These are phyloP conservation scores for Leuciscus idus DNA, from an alignment of 2,113 vertebrate species.

Conservation along the genomic window DNA sequence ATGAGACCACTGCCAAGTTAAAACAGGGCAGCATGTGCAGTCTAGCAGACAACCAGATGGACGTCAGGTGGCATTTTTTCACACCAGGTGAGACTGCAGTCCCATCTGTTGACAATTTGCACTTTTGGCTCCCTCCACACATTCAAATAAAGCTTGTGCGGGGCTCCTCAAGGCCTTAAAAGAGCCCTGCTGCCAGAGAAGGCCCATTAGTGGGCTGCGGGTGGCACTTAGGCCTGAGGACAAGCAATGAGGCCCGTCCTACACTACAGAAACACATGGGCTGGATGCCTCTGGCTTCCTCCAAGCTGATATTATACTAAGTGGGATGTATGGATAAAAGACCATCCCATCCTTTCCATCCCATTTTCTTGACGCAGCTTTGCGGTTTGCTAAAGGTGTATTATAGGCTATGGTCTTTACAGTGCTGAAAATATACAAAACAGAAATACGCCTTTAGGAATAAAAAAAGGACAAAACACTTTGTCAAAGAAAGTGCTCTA, in stretches of 20 bases:
- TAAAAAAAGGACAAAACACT: neutral
- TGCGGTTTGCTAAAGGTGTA: neutral
- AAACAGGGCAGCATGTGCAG: slow-evolving; percentile 32
- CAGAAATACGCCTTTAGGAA: neutral
- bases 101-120: slow-evolving; percentile 59
- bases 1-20: slow-evolving; percentile 22
- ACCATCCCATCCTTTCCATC: neutral
- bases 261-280: slow-evolving; percentile 14
- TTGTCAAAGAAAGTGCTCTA: slow-evolving; percentile 10
- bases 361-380: neutral
- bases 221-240: slow-evolving; percentile 43
- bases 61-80: slow-evolving; percentile 51
- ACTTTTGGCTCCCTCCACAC: slow-evolving; percentile 43
- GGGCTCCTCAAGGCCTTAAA: slow-evolving; percentile 14
- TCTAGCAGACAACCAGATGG: slow-evolving; percentile 54
- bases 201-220: slow-evolving; percentile 47
- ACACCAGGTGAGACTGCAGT: slow-evolving; percentile 41
- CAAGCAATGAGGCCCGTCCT: slow-evolving; percentile 30
- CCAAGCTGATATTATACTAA: slow-evolving; percentile 36
- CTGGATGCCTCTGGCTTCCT: slow-evolving; percentile 12
- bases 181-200: slow-evolving; percentile 36
- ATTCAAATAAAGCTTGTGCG: slow-evolving; percentile 24
- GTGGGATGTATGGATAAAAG: slow-evolving; percentile 30
- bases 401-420: neutral
- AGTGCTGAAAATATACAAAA: neutral